A percentile compares a stretch with the other conserved stretches of the same genome.
Conservation (phyloP, 2,888 invertebrate genomes). For the Julus scanicus region DNA sequence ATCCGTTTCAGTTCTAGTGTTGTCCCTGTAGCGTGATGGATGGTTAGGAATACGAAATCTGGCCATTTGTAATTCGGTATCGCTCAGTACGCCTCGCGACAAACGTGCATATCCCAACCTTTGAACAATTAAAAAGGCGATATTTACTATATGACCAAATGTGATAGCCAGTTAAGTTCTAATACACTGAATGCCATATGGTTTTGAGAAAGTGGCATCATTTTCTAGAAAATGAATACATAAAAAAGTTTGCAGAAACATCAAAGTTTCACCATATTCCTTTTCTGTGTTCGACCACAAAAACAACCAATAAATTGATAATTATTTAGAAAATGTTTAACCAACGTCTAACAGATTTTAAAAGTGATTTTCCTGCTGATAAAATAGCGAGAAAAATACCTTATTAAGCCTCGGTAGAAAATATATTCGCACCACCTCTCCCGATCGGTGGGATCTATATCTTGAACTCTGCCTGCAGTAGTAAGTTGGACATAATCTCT, state of each 20-base stretch:
- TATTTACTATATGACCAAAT: background rate
- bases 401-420: constrained; percentile 64
- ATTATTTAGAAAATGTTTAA: too few relatives aligned
- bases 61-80: constrained; percentile 57
- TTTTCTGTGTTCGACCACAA: too few relatives aligned
- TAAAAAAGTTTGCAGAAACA: too few relatives aligned
- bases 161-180: too few relatives aligned
- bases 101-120: constrained; percentile 56
- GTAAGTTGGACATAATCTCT: constrained; percentile 64
- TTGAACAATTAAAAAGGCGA: background rate
- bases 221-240: too few relatives aligned
- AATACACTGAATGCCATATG: too few relatives aligned
- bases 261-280: too few relatives aligned
- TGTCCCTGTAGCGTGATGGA: constrained; percentile 52
- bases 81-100: constrained; percentile 55
- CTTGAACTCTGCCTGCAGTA: constrained; percentile 63
- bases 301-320: too few relatives aligned
- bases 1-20: constrained; percentile 50
- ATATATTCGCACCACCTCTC: constrained; percentile 67
- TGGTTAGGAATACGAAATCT: constrained; percentile 54
- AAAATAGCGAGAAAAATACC: constrained; percentile 11
- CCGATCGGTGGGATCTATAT: constrained; percentile 65
- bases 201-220: too few relatives aligned
- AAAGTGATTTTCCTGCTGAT: too few relatives aligned
- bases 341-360: too few relatives aligned